Conservation (phyloP, 2,797 vertebrate genomes). For the Emydoidea blandingii region DNA sequence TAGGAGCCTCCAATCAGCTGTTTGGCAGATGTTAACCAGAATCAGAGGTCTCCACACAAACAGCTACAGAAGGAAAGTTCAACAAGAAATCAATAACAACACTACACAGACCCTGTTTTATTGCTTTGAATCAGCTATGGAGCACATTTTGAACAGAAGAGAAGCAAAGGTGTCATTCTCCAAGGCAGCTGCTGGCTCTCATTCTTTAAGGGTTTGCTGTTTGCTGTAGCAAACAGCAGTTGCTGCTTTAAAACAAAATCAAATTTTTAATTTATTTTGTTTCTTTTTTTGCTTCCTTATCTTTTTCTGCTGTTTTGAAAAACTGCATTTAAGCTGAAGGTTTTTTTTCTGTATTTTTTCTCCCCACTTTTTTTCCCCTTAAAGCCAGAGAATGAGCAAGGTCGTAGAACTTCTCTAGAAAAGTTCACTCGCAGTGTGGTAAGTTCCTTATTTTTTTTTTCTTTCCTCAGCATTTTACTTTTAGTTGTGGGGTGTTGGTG, state of each 20-base stretch:
- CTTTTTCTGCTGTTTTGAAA: constrained; percentile 77
- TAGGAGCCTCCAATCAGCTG: constrained; percentile 30
- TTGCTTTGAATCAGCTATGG: constrained; percentile 9
- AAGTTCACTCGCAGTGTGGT: constrained; percentile 98
- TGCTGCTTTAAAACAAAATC: constrained; percentile 57
- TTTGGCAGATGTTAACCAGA: constrained; percentile 62
- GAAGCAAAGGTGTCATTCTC: constrained; percentile 25
- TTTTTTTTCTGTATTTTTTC: constrained; percentile 82
- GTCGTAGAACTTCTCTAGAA: constrained; percentile 98
- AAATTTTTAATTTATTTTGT: constrained; percentile 52
- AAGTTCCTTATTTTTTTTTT: constrained; percentile 84
- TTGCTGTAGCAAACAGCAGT: constrained; percentile 74
- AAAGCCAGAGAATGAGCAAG: constrained; percentile 97
- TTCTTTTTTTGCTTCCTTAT: constrained; percentile 69
- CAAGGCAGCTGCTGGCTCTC: constrained; percentile 11
- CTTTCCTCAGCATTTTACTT: constrained; percentile 70
- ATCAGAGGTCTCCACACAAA: constrained; percentile 29
- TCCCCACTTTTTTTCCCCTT: constrained; percentile 74
- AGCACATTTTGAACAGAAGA: not conserved
- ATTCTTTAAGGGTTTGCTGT: constrained; percentile 51
- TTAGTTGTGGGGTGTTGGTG: constrained; percentile 26
- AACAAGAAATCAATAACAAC: constrained; percentile 42
- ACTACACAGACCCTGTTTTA: constrained; percentile 10
- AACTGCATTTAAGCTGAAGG: constrained; percentile 81
- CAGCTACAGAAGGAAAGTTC: constrained; percentile 54